A percentile compares a stretch with the other conserved stretches of the same genome.
These are phyloP conservation scores for Solenodon paradoxus DNA, from an alignment of 2,113 vertebrate genomes.

Conservation along the genomic window DNA sequence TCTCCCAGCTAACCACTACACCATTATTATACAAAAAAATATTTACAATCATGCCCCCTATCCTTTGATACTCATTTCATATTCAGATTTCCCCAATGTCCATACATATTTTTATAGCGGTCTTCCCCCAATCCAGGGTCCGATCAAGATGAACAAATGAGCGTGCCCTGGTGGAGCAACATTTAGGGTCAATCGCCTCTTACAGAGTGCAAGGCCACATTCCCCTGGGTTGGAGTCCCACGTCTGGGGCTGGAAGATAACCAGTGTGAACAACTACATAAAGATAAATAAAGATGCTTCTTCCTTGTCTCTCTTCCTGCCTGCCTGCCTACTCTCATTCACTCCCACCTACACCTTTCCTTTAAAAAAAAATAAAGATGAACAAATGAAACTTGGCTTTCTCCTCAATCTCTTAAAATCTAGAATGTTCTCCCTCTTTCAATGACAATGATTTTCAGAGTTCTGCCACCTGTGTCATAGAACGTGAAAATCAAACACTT, in stretches of 20 bases:
- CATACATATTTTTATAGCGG: not conserved
- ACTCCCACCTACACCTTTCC: no score
- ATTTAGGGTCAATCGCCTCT: no score
- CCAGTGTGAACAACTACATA: no score
- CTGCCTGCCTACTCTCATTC: no score
- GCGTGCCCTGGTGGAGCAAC: no score
- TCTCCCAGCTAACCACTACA: not conserved
- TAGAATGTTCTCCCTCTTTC: not conserved
- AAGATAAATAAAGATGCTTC: no score
- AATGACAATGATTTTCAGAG: conserved; percentile 25
- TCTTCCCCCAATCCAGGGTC: not conserved
- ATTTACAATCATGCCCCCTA: not conserved
- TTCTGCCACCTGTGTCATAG: not conserved
- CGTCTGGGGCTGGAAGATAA: no score
- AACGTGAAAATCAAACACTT: not conserved
- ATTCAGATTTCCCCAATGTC: not conserved
- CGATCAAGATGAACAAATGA: not conserved
- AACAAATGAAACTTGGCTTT: not conserved
- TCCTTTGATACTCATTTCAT: not conserved
- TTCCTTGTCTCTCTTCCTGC: no score
- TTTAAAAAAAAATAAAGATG: no score
- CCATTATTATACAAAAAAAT: not conserved
- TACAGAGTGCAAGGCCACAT: no score
- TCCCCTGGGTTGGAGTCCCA: no score
- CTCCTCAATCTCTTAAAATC: conserved; percentile 15